These are phyloP conservation scores for Eupithecia insigniata DNA, from an alignment of 2,888 invertebrate species.

Conservation along the genomic window DNA sequence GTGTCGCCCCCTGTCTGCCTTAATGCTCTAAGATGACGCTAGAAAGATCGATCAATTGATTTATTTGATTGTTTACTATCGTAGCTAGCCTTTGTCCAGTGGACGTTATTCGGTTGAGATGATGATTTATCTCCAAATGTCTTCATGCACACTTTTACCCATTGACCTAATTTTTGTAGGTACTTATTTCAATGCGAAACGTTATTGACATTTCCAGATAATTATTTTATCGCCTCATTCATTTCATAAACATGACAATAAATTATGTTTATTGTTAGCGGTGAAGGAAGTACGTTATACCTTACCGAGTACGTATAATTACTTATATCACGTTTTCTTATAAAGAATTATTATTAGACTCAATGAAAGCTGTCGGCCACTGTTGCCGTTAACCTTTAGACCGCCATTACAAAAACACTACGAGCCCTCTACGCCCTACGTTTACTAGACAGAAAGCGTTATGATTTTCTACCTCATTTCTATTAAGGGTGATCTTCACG, in stretches of 20 bases:
- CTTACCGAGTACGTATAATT: neutral
- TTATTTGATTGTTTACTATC: neutral
- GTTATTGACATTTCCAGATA: neutral
- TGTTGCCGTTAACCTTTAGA: too few relatives aligned
- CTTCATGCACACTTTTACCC: too few relatives aligned
- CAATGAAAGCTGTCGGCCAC: too few relatives aligned
- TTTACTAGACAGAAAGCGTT: too few relatives aligned
- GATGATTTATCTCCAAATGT: neutral
- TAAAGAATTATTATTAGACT: too few relatives aligned
- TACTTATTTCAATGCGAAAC: neutral
- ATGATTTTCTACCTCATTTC: too few relatives aligned
- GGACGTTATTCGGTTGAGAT: neutral
- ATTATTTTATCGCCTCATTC: slow-evolving; percentile 4
- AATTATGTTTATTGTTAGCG: slow-evolving; percentile 13
- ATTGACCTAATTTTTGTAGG: neutral
- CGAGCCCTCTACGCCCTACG: too few relatives aligned
- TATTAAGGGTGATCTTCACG: too few relatives aligned
- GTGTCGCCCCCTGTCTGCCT: too few relatives aligned
- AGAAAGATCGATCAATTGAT: neutral
- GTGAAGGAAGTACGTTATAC: neutral
- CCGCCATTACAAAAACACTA: too few relatives aligned
- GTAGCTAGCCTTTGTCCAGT: neutral
- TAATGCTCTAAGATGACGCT: too few relatives aligned
- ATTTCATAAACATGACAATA: slow-evolving; percentile 16
- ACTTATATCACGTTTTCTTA: too few relatives aligned